Conservation (phyloP, 2,113 vertebrate genomes). For the Thymallus thymallus region DNA sequence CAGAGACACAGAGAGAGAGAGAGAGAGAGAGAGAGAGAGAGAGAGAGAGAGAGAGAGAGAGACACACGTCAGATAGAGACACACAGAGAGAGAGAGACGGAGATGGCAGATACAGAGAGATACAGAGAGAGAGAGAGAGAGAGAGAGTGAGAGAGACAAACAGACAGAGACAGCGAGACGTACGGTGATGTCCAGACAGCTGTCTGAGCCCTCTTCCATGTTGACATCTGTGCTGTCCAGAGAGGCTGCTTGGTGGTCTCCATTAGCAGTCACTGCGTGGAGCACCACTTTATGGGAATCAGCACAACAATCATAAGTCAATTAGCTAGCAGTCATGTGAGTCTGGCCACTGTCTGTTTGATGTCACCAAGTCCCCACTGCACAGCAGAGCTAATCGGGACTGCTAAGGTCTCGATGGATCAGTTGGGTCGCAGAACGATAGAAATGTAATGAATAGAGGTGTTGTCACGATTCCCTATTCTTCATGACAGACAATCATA, state of each 20-base stretch:
- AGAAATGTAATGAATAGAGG: too few species aligned
- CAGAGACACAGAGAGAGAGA: not conserved
- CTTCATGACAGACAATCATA: too few species aligned
- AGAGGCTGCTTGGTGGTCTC: not conserved
- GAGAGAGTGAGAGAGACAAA: not conserved
- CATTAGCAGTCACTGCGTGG: not conserved
- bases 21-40: not conserved
- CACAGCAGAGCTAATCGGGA: too few species aligned
- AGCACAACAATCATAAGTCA: constrained; percentile 18
- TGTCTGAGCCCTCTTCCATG: constrained; percentile 6
- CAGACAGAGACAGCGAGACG: too few species aligned
- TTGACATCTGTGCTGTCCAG: constrained; percentile 14
- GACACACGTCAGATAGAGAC: not conserved
- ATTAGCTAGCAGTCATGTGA: not conserved
- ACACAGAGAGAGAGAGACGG: not conserved
- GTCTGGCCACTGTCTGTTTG: not conserved
- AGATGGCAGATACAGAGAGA: not conserved
- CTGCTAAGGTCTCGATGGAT: not conserved
- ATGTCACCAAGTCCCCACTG: not conserved
- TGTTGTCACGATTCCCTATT: too few species aligned
- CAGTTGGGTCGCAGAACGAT: not conserved
- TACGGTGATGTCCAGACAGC: constrained; percentile 32
- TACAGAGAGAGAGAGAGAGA: not conserved
- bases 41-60: not conserved
- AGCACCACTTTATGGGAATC: constrained; percentile 16